Evolutionary conservation across 2,113 vertebrate genomes (phyloP), one percentile per base, ranked within the genome.

Genomic region (Osmerus eperlanus): DNA sequence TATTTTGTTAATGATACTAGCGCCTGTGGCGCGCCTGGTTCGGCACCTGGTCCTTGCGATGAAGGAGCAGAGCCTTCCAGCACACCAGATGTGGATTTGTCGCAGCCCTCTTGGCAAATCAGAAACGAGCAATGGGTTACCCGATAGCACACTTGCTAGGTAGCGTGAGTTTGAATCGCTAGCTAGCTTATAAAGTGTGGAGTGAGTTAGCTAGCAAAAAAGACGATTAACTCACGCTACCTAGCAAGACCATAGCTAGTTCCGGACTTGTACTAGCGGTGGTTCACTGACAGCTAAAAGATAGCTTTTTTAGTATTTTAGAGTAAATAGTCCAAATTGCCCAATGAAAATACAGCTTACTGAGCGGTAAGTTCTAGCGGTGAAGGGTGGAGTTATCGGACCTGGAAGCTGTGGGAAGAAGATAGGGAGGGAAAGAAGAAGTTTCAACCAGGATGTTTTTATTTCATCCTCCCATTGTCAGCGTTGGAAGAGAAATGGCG

Each of bases 401-500:
- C 18, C 18, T 28, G 64, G 32, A 51, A 14, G 64, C 11, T 65
- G 12, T 65, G 41, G n/a, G 64, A 51, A 65, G 13, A 2, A 13
- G 11, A 65, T 36, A 64, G 53, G 55, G 32, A 53, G 72, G 66
- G 11, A 3, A 54, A 60, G 70, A 70, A 75, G 60, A n/a, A 18
- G n/a, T 51, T 69, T 65, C 77, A 70, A 19, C 53, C 80, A 80
- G 80, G 80, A 78, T 82, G 77, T 82, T 84, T 83, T 82, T 67
- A 76, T 82, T 83, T 83, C 68, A 66, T 85, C 78, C 78, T 85
- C 65, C 66, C 63, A 25, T 80, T 80, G 80, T 82, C 76, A 78
- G 78, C 74, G 60, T 65, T 65, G 63, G 62, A 67, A 32, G 52
- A 83, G 75, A 76, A 68, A 77, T 58, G 72, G 41, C 2, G 21